These are phyloP conservation scores for Synergus itoensis DNA, from an alignment of 2,888 invertebrate genomes.

Conservation along the genomic window DNA sequence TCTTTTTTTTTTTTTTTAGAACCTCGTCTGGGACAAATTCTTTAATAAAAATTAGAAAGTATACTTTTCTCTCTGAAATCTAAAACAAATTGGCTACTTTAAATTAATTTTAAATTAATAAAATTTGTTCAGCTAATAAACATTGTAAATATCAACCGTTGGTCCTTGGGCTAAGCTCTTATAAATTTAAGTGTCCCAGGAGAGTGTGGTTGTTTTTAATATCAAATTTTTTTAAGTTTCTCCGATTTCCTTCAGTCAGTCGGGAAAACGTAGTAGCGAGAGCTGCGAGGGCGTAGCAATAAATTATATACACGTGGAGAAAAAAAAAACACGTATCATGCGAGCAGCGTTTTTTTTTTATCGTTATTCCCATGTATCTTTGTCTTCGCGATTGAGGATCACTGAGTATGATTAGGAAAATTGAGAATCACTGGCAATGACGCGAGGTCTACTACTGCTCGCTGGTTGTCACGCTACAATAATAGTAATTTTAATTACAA, in stretches of 20 bases:
- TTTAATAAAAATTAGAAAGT: slow-evolving; percentile 8
- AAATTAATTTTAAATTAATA: slow-evolving; percentile 29
- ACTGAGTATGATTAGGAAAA: slow-evolving; percentile 41
- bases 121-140: slow-evolving; percentile 29
- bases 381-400: slow-evolving; percentile 37
- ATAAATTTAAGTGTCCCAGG: slow-evolving; percentile 26
- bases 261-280: slow-evolving; percentile 9
- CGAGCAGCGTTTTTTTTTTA: slow-evolving; percentile 22
- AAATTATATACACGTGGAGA: not conserved
- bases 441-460: slow-evolving; percentile 34
- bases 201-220: slow-evolving; percentile 17
- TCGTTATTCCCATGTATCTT: slow-evolving; percentile 12
- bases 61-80: slow-evolving; percentile 12
- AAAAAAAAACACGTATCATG: slow-evolving; percentile 3
- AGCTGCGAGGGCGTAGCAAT: slow-evolving; percentile 13
- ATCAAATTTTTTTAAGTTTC: slow-evolving; percentile 2
- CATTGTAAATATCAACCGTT: slow-evolving; percentile 40
- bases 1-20: not conserved
- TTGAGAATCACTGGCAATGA: slow-evolving; percentile 41
- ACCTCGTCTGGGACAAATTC: slow-evolving; percentile 40
- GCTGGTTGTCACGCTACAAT: slow-evolving; percentile 38
- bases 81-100: slow-evolving; percentile 25
- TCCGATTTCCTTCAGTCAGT: slow-evolving; percentile 35
- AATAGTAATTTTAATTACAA: slow-evolving; percentile 13
- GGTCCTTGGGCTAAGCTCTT: slow-evolving; percentile 28